A percentile compares a stretch with the other conserved stretches of the same genome.
Conservation (phyloP, 2,113 vertebrate genomes). For the Alaudala cheleensis region DNA sequence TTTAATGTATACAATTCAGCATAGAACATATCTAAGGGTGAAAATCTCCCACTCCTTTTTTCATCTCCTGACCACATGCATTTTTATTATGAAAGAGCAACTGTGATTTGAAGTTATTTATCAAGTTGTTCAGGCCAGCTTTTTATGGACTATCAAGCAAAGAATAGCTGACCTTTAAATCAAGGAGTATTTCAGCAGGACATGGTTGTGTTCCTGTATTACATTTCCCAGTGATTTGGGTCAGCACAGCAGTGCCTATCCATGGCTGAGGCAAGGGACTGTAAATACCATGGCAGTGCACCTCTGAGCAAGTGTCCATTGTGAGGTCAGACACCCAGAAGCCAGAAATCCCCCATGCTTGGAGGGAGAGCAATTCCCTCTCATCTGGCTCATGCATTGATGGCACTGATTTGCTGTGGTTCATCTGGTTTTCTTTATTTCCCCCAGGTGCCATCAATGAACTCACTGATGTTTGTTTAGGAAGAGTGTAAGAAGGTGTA, state of each 20-base stretch:
- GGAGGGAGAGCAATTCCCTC: not conserved
- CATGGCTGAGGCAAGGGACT: not conserved
- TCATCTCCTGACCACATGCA: not conserved
- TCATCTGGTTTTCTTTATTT: not conserved
- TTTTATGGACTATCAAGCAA: not conserved
- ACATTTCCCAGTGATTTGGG: not conserved
- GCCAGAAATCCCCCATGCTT: not conserved
- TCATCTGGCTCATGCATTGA: not conserved
- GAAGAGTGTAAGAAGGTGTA: not conserved
- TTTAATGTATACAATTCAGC: not conserved
- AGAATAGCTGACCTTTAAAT: not conserved
- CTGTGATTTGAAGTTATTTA: not conserved
- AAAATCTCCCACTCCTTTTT: not conserved
- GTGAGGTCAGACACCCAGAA: not conserved
- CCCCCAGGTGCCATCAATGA: not conserved
- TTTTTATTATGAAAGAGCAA: not conserved
- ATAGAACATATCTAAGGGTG: not conserved
- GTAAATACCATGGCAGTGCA: accelerated
- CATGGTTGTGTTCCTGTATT: not conserved
- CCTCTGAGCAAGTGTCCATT: accelerated
- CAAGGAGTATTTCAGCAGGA: not conserved
- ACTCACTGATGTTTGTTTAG: not conserved
- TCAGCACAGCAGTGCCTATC: not conserved
- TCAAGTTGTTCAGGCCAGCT: not conserved
- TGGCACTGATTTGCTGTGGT: not conserved